These are phyloP conservation scores for Eunapius fragilis DNA, from an alignment of 37 sponge, comb jelly and placozoan genomes.

Conservation along the genomic window DNA sequence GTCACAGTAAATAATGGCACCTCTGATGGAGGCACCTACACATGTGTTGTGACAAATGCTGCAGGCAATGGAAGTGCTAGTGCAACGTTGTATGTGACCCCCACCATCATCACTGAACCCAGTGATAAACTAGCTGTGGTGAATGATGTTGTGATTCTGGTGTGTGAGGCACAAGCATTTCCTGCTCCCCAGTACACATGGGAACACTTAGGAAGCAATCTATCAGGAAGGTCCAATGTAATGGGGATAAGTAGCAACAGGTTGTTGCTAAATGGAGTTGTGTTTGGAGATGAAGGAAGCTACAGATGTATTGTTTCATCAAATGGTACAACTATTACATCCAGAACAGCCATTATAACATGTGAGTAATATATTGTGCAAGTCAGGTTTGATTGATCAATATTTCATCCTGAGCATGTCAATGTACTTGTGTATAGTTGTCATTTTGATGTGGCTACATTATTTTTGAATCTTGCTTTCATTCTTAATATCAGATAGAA, in stretches of 20 bases:
- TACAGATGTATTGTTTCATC: conserved; percentile 17
- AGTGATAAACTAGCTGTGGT: neutral
- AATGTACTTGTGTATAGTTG: no score
- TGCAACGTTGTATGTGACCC: conserved; percentile 16
- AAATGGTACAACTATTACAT: neutral
- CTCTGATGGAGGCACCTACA: conserved; percentile 44
- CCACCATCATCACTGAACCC: conserved; percentile 24
- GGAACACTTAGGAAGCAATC: conserved; percentile 19
- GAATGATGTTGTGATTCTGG: conserved; percentile 12
- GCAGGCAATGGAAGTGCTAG: conserved; percentile 45
- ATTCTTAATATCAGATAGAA: no score
- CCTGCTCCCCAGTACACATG: conserved; percentile 37
- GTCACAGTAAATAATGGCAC: neutral
- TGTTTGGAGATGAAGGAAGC: conserved; percentile 39
- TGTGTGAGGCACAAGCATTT: conserved; percentile 32
- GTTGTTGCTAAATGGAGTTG: neutral
- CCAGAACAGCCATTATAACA: neutral
- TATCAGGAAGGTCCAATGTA: neutral
- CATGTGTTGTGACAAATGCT: conserved; percentile 57
- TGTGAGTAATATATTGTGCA: no score
- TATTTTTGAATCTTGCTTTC: no score
- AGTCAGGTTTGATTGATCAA: no score
- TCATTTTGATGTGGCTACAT: no score
- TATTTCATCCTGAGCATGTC: no score
- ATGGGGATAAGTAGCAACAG: neutral